These are phyloP conservation scores for Apis mellifera DNA, from an alignment of 1,140 invertebrate genomes.

Conservation along the genomic window DNA sequence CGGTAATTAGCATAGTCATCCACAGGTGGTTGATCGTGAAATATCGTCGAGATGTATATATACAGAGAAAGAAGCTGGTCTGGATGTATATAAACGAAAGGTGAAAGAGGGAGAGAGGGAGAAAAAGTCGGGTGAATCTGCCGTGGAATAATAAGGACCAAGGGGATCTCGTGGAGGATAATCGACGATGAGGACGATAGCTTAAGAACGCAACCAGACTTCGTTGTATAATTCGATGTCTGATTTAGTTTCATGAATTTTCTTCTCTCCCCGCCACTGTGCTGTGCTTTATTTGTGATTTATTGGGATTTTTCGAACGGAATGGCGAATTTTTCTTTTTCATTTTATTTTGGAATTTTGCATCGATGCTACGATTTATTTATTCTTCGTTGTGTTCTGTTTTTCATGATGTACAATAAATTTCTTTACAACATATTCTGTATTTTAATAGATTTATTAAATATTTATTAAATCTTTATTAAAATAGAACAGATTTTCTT, in stretches of 20 bases:
- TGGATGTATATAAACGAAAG: constrained; percentile 13
- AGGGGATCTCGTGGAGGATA: constrained; percentile 33
- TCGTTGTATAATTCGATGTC: neutral
- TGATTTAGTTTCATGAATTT: constrained; percentile 26
- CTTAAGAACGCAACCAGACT: constrained; percentile 19
- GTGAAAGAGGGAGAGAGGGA: constrained; percentile 3
- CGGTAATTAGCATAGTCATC: constrained; percentile 69
- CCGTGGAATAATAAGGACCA: constrained; percentile 47
- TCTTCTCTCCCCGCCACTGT: neutral
- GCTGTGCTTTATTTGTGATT: neutral
- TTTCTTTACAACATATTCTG: too few species aligned
- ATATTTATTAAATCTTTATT: too few species aligned
- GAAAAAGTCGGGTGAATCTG: constrained; percentile 38
- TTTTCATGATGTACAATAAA: too few species aligned
- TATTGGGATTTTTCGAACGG: too few species aligned
- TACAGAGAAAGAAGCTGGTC: neutral
- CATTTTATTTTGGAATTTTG: too few species aligned
- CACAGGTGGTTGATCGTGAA: constrained; percentile 70
- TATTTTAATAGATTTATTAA: too few species aligned
- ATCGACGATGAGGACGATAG: constrained; percentile 39
- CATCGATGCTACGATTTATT: too few species aligned
- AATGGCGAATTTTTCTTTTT: too few species aligned
- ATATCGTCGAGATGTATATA: constrained; percentile 52
- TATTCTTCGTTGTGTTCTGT: too few species aligned
- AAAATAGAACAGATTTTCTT: too few species aligned